Conservation (phyloP, 53 echinoderm and acorn worm species). For the Holothuria scabra region DNA sequence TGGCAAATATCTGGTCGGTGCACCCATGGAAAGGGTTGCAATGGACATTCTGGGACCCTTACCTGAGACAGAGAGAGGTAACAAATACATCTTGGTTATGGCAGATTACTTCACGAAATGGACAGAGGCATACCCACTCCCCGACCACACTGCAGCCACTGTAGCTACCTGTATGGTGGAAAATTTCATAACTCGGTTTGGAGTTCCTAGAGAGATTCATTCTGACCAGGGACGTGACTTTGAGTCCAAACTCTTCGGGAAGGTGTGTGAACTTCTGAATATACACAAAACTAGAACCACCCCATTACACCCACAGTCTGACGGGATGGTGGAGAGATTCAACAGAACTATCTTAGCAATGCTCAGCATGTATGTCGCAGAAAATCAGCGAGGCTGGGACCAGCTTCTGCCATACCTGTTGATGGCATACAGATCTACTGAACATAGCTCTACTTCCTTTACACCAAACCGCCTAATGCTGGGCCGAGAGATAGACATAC, state of each 20-base stretch:
- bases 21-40: too few relatives aligned
- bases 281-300: neutral
- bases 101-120: too few relatives aligned
- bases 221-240: conserved; percentile 54
- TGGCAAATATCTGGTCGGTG: conserved; percentile 2
- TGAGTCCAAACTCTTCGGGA: conserved; percentile 41
- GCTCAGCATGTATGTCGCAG: neutral
- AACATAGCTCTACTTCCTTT: conserved; percentile 68
- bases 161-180: neutral
- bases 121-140: too few relatives aligned
- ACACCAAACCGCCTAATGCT: conserved; percentile 71
- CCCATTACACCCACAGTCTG: neutral
- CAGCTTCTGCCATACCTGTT: conserved; percentile 57
- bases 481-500: conserved; percentile 54
- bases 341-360: conserved; percentile 3
- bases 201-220: conserved; percentile 37
- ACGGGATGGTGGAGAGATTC: conserved; percentile 8
- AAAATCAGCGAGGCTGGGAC: conserved; percentile 55
- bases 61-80: conserved; percentile 15
- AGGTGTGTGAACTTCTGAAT: conserved; percentile 30
- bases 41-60: too few relatives aligned
- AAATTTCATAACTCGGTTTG: conserved; percentile 19
- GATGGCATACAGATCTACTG: too few relatives aligned
- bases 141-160: too few relatives aligned
- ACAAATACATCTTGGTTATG: too few relatives aligned